Conservation (phyloP, 2,113 vertebrate genomes). For the Pachyramphus minor region DNA sequence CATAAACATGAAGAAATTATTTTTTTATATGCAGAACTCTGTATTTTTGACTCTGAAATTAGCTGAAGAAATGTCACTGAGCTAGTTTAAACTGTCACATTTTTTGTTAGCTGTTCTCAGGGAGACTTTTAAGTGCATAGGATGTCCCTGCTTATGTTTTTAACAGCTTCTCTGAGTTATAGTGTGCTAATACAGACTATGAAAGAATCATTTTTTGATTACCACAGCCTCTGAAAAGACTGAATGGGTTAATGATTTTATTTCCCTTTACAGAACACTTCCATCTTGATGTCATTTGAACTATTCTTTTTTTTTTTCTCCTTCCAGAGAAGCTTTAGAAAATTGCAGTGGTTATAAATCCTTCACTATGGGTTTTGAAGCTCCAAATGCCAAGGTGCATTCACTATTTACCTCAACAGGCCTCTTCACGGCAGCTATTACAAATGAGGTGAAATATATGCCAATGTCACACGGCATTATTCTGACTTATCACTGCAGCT, state of each 20-base stretch:
- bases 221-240: not conserved
- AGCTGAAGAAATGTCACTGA: not conserved
- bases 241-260: not conserved
- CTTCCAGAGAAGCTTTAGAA: not conserved
- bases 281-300: not conserved
- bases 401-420: not conserved
- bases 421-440: not conserved
- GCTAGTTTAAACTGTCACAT: not conserved
- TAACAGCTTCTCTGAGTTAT: not conserved
- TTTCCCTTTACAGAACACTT: not conserved
- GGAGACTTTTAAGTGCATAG: not conserved
- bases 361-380: constrained; percentile 22
- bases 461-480: not conserved
- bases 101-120: not conserved
- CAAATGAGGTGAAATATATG: not conserved
- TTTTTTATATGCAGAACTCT: not conserved
- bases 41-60: not conserved
- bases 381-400: constrained; percentile 41
- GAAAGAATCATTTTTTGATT: not conserved
- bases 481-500: not conserved
- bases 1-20: not conserved
- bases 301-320: not conserved
- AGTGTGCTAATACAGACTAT: not conserved
- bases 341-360: constrained; percentile 19
- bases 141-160: not conserved